Evolutionary conservation across 2,113 vertebrate species (phyloP), one percentile per base, ranked within the genome.

Genomic region (Polypterus bichir): DNA sequence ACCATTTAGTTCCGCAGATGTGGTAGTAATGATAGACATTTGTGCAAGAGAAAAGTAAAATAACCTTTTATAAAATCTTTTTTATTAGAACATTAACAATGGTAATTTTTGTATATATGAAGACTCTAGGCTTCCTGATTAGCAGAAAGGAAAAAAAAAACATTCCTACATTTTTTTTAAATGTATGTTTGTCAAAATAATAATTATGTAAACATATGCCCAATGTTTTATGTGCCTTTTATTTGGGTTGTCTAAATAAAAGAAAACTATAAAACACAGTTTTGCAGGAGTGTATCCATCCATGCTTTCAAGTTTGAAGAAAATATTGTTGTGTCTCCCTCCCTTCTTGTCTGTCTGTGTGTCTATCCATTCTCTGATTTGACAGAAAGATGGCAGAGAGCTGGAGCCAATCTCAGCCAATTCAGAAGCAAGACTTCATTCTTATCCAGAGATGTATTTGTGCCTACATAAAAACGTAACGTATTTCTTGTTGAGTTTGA

Each of bases 221-320:
- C 87, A 92, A 88, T 95, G 92, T 97, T 92, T 84, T 79, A 81
- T 93, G 91, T 92, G 90, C 89, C 92, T 93, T 95, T 95, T 93
- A 93, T 93, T 97, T 97, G 92, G 91, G 87, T 92, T 90, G 90
- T 95, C 92, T 95, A 89, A 97, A 97, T 97, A 96, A 95, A 97
- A 91, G 93, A 91, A 89, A 90, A 88, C 83, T 66, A 69, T 82
- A 71, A 76, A 83, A 77, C 75, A 75, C 74, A 61, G 68, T 64
- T 69, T 67, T 68, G 27, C 27, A 27, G 27, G 27, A 27, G 27
- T 27, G 27, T 27, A 27, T 27, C 27, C 27, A 27, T 27, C 27
- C 27, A 27, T 27, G 27, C 27, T 27, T 27, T 27, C 27, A 27
- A 27, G 27, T 27, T 27, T 27, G 27, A 27, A 27, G 27, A 27